These are phyloP conservation scores for Vanessa atalanta DNA, from an alignment of 1,140 invertebrate genomes.

Conservation along the genomic window DNA sequence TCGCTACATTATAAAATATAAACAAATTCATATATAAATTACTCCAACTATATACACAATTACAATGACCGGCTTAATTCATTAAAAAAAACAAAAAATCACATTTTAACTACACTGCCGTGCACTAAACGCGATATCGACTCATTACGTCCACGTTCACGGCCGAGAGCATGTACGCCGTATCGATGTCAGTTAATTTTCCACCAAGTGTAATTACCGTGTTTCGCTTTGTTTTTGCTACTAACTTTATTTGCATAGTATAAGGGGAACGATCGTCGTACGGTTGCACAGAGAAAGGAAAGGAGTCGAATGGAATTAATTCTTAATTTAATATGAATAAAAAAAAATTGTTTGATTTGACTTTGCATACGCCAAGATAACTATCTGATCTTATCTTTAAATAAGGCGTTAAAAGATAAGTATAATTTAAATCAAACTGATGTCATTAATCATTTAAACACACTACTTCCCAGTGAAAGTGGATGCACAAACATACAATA, in stretches of 20 bases:
- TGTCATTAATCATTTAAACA: too few relatives aligned
- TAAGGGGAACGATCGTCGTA: slow-evolving; percentile 51
- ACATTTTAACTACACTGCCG: slow-evolving; percentile 47
- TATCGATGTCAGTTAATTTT: slow-evolving; percentile 79
- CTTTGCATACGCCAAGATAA: background rate
- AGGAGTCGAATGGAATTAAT: slow-evolving; percentile 38
- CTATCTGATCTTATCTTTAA: too few relatives aligned
- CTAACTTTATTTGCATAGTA: slow-evolving; percentile 77
- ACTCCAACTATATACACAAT: background rate
- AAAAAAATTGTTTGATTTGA: background rate
- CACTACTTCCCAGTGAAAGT: too few relatives aligned
- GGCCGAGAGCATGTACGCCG: slow-evolving; percentile 58
- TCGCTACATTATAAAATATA: background rate
- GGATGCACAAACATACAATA: too few relatives aligned
- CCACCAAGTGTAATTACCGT: slow-evolving; percentile 77
- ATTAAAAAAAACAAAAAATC: slow-evolving; percentile 26
- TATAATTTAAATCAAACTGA: too few relatives aligned
- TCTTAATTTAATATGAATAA: background rate
- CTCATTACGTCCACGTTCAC: slow-evolving; percentile 66
- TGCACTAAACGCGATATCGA: slow-evolving; percentile 63
- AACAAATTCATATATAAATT: background rate
- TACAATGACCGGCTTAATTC: slow-evolving; percentile 12
- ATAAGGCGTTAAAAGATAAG: too few relatives aligned
- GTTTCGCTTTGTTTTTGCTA: slow-evolving; percentile 78
- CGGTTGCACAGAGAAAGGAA: slow-evolving; percentile 32